A percentile compares a stretch with the other conserved stretches of the same genome.
These are phyloP conservation scores for Lepidurus apus DNA, from an alignment of 1,140 invertebrate species.

Conservation along the genomic window DNA sequence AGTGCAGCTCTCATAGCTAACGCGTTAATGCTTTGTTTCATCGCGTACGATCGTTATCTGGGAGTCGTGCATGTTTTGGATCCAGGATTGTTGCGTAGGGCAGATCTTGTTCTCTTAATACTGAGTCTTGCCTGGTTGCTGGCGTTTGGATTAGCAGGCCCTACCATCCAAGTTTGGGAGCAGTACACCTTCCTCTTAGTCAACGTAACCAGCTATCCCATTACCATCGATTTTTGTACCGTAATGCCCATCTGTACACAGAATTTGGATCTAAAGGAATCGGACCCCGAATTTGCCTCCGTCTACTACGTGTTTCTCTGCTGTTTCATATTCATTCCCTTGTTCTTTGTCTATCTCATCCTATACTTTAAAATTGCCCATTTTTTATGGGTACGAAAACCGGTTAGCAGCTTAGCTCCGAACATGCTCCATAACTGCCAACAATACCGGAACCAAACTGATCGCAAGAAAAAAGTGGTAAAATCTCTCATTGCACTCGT, in stretches of 20 bases:
- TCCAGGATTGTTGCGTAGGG: background rate
- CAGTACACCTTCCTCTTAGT: constrained; percentile 15
- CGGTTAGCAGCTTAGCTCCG: constrained; percentile 5
- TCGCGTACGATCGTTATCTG: constrained; percentile 34
- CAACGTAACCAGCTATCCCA: background rate
- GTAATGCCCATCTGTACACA: background rate
- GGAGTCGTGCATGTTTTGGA: constrained; percentile 30
- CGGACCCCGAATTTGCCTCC: constrained; percentile 23
- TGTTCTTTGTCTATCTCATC: constrained; percentile 23
- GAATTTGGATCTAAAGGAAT: constrained; percentile 10
- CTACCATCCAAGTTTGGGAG: constrained; percentile 26
- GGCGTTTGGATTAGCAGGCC: constrained; percentile 25
- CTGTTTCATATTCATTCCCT: constrained; percentile 28
- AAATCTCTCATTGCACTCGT: constrained; percentile 30
- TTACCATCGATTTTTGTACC: constrained; percentile 24
- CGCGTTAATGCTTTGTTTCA: constrained; percentile 33
- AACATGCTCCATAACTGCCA: constrained; percentile 6
- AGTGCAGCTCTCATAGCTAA: constrained; percentile 31
- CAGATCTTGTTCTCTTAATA: background rate
- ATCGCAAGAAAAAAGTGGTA: constrained; percentile 31
- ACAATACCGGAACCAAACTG: constrained; percentile 16
- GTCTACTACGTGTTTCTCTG: constrained; percentile 22
- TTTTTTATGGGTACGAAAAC: constrained; percentile 35
- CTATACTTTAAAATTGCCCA: constrained; percentile 32
- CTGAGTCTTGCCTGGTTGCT: background rate